A percentile compares a stretch with the other conserved stretches of the same genome.
Conservation (phyloP, 2,888 invertebrate genomes). For the Andrena dorsata region DNA sequence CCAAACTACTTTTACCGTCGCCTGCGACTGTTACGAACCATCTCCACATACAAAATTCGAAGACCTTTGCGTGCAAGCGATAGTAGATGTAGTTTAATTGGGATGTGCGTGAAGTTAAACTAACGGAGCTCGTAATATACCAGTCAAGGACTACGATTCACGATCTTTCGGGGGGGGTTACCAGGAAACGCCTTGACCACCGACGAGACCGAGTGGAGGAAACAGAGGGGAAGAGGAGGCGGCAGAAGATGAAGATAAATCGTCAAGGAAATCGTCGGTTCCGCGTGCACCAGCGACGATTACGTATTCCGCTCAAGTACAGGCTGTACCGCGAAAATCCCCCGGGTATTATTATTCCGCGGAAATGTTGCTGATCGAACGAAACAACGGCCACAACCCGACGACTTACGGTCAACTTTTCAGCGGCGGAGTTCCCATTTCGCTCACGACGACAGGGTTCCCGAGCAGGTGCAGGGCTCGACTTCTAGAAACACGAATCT, state of each 20-base stretch:
- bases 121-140: background rate
- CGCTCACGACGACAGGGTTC: background rate
- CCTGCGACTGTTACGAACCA: background rate
- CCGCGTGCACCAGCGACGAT: constrained; percentile 17
- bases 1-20: background rate
- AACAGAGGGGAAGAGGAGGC: constrained; percentile 2
- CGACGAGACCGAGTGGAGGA: constrained; percentile 3
- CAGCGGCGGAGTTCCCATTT: constrained; percentile 6
- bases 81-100: background rate
- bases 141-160: background rate
- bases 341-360: background rate
- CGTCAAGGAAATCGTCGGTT: constrained; percentile 1
- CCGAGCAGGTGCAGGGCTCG: background rate
- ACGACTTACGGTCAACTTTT: constrained; percentile 31
- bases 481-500: background rate
- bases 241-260: constrained; percentile 35
- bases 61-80: background rate
- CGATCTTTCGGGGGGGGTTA: constrained; percentile 3
- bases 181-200: constrained; percentile 16
- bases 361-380: background rate
- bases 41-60: too few species aligned
- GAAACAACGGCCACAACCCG: background rate
- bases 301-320: constrained; percentile 3
- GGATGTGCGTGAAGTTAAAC: constrained; percentile 5
- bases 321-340: background rate